Conservation (phyloP, 1,140 invertebrate species). For the Anastrepha obliqua region DNA sequence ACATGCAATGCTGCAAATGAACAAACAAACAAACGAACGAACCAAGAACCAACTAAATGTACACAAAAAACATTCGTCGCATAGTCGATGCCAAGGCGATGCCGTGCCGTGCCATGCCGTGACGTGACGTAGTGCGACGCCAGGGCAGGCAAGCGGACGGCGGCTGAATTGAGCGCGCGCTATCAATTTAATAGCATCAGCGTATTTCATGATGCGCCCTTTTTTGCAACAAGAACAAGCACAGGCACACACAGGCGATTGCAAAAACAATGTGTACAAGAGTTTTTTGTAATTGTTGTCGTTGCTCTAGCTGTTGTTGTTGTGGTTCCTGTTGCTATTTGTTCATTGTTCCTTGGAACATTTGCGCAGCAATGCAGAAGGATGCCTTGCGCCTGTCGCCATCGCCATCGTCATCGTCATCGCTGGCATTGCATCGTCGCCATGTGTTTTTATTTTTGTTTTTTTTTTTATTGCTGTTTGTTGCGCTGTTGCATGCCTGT, state of each 20-base stretch:
- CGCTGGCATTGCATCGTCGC: neutral
- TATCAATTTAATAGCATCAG: conserved; percentile 53
- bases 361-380: conserved; percentile 33
- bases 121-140: neutral
- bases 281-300: conserved; percentile 47
- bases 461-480: neutral
- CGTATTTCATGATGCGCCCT: conserved; percentile 50
- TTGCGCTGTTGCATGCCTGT: conserved; percentile 3
- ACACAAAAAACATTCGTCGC: neutral
- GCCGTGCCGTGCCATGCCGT: neutral
- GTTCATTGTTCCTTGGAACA: conserved; percentile 50
- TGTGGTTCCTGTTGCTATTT: neutral
- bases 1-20: conserved; percentile 18
- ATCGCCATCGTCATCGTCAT: conserved; percentile 13
- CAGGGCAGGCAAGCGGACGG: neutral
- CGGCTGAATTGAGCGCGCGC: conserved; percentile 34
- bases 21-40: neutral
- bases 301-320: neutral
- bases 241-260: neutral
- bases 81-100: neutral
- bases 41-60: neutral
- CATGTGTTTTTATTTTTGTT: neutral
- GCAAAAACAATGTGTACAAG: conserved; percentile 21
- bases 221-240: conserved; percentile 7
- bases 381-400: conserved; percentile 45